Percentiles rank a stretch among this genome's conserved stretches.
These are phyloP conservation scores for Hydractinia echinata DNA, from an alignment of 30 jellyfish, hydroid and myxozoan genomes.

Conservation along the genomic window DNA sequence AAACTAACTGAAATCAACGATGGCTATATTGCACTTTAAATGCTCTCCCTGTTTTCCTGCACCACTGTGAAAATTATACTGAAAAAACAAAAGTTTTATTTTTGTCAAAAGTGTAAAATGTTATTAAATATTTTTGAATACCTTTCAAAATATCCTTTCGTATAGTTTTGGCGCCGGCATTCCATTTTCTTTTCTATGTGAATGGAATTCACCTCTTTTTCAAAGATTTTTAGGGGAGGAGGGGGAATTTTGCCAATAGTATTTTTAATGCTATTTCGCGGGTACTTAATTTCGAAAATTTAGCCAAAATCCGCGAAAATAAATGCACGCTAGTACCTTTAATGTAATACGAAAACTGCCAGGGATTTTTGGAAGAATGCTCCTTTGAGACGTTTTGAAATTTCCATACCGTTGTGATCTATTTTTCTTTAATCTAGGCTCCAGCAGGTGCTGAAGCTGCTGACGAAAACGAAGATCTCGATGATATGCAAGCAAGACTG, in stretches of 20 bases:
- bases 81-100: too few species aligned
- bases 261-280: neutral
- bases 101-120: too few species aligned
- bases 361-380: neutral
- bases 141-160: too few species aligned
- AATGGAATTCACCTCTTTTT: too few species aligned
- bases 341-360: neutral
- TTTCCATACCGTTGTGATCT: neutral
- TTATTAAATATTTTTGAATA: too few species aligned
- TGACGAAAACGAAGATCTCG: constrained; percentile 68
- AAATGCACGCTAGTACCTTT: neutral
- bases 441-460: constrained; percentile 65
- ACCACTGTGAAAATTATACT: too few species aligned
- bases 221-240: too few species aligned
- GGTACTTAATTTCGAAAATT: neutral
- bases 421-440: constrained; percentile 29
- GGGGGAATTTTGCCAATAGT: neutral
- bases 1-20: too few species aligned
- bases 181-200: too few species aligned
- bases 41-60: too few species aligned
- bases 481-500: constrained; percentile 95
- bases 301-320: neutral
- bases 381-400: neutral
- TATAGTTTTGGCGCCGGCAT: too few species aligned
- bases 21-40: too few species aligned